Base-by-base conservation (phyloP, 2,888 invertebrate genomes). In the Eumerus sabulonum region DNA sequence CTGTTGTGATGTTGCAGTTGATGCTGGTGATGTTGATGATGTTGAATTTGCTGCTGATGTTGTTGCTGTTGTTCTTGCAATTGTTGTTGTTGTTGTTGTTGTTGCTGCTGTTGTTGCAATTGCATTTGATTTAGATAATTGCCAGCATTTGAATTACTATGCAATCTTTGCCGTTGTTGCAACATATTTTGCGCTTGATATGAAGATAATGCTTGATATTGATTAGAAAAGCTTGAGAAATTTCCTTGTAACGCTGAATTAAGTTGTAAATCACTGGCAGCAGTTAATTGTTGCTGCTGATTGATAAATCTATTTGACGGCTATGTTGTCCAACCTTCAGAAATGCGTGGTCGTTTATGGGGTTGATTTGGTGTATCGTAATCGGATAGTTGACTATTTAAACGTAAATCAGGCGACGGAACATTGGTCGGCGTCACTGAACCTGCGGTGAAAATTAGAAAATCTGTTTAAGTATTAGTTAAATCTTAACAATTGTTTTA, bases 311-410 rank as follows among this genome's bases (percentile, higher is more conserved):
- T 85, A 84, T 85, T 84, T 84, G 73, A 82, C 83, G 88, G 92
- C 95, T 95, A 96, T 93, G 96, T 95, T 89, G 94, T 93, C 97
- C 98, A 98, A 81, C 94, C 94, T 88, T 97, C 97, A 66, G 92
- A 92, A 87, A 97, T 93, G 89, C 97, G 93, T 86, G 95, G 93
- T 88, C 97, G 93, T 90, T 98, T 98, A 89, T 94, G 87, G 13
- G 84, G 83, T 82, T 86, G 87, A 84, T 87, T 89, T 53, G 88
- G 87, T 50, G 88, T 90, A 87, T 93, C 93, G 84, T 93, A 93
- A 83, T 93, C 92, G 82, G 90, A 89, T 82, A 90, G 83, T 82
- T 87, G 87, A 70, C 86, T 85, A 76, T 91, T 88, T 59, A 87
- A 82, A 19, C 90, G 88, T 76, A 90, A 86, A 79, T 90, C 92